phyloP scores from a whole-genome alignment of 2,888 invertebrate genomes.

The Lycia hirtaria region DNA sequence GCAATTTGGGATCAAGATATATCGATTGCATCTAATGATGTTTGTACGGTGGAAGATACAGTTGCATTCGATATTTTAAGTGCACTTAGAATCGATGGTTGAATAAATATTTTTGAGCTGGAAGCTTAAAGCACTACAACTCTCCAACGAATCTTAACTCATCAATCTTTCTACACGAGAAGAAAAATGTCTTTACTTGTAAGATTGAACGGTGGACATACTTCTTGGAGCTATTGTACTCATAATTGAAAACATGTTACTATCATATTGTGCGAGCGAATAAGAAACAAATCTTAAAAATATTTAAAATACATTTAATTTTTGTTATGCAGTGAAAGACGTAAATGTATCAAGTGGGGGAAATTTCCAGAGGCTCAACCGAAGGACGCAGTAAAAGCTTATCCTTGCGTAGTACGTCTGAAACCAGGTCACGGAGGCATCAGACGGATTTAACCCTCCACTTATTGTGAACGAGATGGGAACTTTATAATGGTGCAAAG shows the following conservation, averaged over 20 bases:
- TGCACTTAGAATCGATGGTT: constrained; percentile 8
- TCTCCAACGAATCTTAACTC: too few species aligned
- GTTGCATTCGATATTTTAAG: neutral
- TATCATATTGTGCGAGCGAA: too few species aligned
- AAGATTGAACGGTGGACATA: too few species aligned
- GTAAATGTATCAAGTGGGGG: constrained; percentile 13
- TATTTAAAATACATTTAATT: too few species aligned
- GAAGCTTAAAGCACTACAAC: too few species aligned
- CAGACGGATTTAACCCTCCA: constrained; percentile 9
- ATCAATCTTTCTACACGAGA: too few species aligned
- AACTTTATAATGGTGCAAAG: constrained; percentile 7
- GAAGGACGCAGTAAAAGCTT: constrained; percentile 38
- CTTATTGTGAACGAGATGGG: neutral
- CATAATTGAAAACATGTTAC: too few species aligned
- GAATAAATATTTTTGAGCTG: constrained; percentile 6
- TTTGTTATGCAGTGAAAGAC: neutral
- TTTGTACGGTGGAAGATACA: neutral
- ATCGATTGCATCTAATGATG: neutral
- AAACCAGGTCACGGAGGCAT: constrained; percentile 46
- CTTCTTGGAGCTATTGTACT: too few species aligned
- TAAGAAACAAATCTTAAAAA: too few species aligned
- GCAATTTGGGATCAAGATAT: neutral
- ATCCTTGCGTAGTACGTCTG: constrained; percentile 42
- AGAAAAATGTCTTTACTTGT: too few species aligned
- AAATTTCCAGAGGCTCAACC: constrained; percentile 16